Base-by-base conservation (phyloP, 1,140 invertebrate genomes). In the Brachionus manjavacas region DNA sequence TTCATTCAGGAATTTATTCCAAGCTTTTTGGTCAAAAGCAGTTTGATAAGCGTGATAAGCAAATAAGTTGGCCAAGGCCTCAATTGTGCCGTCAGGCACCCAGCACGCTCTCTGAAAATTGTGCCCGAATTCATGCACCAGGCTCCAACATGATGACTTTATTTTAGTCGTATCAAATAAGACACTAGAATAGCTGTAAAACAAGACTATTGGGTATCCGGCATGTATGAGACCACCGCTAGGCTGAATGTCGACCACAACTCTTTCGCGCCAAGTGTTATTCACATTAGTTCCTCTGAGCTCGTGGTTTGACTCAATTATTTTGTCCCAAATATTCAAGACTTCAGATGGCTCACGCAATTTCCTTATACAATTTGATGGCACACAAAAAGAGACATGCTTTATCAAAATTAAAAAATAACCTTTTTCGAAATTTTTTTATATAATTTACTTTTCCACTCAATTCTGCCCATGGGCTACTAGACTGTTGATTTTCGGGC, bases 91-190 rank as follows among this genome's bases (percentile, higher is more conserved):
- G 1, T 72, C 28, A 31, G 85, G 86, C 3, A 85, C 85, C 86
- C 86, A 87, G 3, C 39, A 23, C 4, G 4, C 1, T 16, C 72
- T 25, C 55, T 87, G 86, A 39, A 87, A 85, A 60, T 87, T 87
- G 74, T 86, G 86, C 11, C 86, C 86, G 2, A 86, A 39, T 74
- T 87, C 86, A 25, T 86, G 86, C 28, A 85, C 85, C 28, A 86
- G 20, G 6, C 85, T 85, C 86, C 86, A 87, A 20, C 64, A 66
- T 6, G 85, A 84, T 4, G 85, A 16, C 20, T 28, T 28, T 41
- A 70, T 79, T 64, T 68, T 46, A 35, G 20, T 23, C 20, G 3
- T 39, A 31, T 81, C 31, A 14, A 81, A 81, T 25, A 81, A 23
- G 14, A 68, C 28, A 35, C 60, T 68, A 6, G 79, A 23, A 41